phyloP scores from a whole-genome alignment of 2,113 vertebrate species.

The Corythornis cristatus region DNA sequence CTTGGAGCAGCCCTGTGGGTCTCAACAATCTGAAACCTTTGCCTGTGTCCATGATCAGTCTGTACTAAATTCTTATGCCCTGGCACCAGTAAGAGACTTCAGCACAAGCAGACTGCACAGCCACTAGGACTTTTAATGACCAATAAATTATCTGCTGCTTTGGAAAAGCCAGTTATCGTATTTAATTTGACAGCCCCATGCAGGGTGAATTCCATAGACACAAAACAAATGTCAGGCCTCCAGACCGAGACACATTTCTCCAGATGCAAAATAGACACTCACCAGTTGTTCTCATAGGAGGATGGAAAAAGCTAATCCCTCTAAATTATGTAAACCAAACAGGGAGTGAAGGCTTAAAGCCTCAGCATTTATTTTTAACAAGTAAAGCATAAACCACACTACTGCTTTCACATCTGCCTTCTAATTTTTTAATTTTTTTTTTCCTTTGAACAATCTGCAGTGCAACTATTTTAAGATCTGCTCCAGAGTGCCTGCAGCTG shows the following conservation, averaged over 20 bases:
- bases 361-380: slow-evolving; percentile 17
- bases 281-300: not conserved
- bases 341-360: not conserved
- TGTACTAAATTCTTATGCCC: not conserved
- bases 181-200: slow-evolving; percentile 57
- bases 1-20: not conserved
- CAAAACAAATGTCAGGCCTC: slow-evolving; percentile 31
- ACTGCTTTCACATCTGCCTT: not conserved
- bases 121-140: slow-evolving; percentile 20
- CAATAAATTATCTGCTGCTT: slow-evolving; percentile 41
- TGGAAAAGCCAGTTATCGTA: slow-evolving; percentile 37
- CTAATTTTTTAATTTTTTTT: not conserved
- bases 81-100: not conserved
- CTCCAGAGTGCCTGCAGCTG: not conserved
- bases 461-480: not conserved
- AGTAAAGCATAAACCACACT: slow-evolving; percentile 18
- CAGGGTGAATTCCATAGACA: slow-evolving; percentile 23
- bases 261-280: slow-evolving; percentile 17
- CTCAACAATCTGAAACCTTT: not conserved
- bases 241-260: not conserved
- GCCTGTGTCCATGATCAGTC: not conserved
- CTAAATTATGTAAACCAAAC: slow-evolving; percentile 46
- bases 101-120: not conserved
- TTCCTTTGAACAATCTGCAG: not conserved
- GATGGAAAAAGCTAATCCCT: slow-evolving; percentile 41